Evolutionary conservation across 1,140 invertebrate genomes (phyloP).

Genomic region (Drosophila trapezifrons): DNA sequence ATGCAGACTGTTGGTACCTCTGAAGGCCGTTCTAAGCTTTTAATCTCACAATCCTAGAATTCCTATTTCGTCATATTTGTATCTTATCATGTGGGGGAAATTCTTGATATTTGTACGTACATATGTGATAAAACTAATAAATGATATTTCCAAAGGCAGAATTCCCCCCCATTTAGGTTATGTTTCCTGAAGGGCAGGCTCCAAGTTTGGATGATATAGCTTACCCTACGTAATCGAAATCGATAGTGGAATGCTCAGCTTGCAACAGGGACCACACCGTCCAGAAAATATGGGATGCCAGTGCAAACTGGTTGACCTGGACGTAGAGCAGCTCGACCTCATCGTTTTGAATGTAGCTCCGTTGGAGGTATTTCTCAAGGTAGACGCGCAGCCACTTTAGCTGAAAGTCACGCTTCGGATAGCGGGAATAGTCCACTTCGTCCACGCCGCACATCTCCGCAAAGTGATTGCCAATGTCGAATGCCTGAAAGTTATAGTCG

Average conservation of each 20-base stretch:
- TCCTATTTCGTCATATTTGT: slow-evolving; percentile 8
- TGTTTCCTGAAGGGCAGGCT: neutral
- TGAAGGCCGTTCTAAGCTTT: slow-evolving; percentile 2
- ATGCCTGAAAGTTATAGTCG: slow-evolving; percentile 96
- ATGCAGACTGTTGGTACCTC: neutral
- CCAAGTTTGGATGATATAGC: neutral
- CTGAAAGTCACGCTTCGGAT: slow-evolving; percentile 93
- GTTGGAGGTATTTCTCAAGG: slow-evolving; percentile 87
- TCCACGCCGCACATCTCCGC: slow-evolving; percentile 97
- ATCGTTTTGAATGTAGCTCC: slow-evolving; percentile 84
- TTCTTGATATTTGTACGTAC: neutral
- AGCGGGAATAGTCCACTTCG: slow-evolving; percentile 90
- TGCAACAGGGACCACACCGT: slow-evolving; percentile 96
- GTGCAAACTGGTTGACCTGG: slow-evolving; percentile 91
- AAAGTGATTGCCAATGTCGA: slow-evolving; percentile 99
- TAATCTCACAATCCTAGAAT: slow-evolving; percentile 12
- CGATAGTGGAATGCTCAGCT: slow-evolving; percentile 94
- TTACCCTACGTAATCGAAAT: slow-evolving; percentile 96
- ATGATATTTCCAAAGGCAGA: neutral
- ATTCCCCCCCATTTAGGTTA: no score
- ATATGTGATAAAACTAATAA: neutral
- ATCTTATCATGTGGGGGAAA: neutral
- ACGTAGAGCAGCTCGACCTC: slow-evolving; percentile 90
- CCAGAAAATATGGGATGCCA: slow-evolving; percentile 96
- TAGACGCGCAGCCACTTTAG: slow-evolving; percentile 92